Conservation (phyloP, 2,797 vertebrate species). For the Phrynocephalus vlangalii region DNA sequence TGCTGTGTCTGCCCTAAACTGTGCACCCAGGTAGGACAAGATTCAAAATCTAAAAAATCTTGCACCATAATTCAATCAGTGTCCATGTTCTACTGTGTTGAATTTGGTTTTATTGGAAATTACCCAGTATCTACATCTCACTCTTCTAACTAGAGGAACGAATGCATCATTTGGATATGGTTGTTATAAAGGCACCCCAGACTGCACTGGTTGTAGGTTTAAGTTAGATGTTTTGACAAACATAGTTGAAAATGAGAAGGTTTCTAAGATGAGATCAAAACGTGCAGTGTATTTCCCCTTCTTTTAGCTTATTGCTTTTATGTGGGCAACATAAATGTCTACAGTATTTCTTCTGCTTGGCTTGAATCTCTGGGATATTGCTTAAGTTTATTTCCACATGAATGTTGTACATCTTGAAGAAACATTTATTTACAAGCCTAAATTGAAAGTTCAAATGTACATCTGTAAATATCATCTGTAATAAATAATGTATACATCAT, state of each 20-base stretch:
- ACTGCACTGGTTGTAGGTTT: slow-evolving; percentile 37
- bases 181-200: neutral
- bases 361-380: neutral
- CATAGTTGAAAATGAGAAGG: neutral
- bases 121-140: neutral
- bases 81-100: slow-evolving; percentile 36
- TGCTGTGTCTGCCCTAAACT: slow-evolving; percentile 20
- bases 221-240: neutral
- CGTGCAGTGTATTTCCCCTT: neutral
- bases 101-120: slow-evolving; percentile 42
- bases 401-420: neutral
- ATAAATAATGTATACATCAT: neutral
- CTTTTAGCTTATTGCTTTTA: neutral
- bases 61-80: slow-evolving; percentile 1
- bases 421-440: slow-evolving; percentile 5
- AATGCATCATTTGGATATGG: slow-evolving; percentile 17
- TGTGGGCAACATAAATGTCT: neutral
- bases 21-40: neutral
- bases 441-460: slow-evolving; percentile 3
- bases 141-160: neutral
- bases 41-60: slow-evolving; percentile 36
- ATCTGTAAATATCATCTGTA: neutral
- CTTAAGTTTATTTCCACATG: neutral
- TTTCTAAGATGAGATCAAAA: neutral
- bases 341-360: neutral